Evolutionary conservation across 2,888 invertebrate genomes (phyloP).

Genomic region (Coecobrya sp.): DNA sequence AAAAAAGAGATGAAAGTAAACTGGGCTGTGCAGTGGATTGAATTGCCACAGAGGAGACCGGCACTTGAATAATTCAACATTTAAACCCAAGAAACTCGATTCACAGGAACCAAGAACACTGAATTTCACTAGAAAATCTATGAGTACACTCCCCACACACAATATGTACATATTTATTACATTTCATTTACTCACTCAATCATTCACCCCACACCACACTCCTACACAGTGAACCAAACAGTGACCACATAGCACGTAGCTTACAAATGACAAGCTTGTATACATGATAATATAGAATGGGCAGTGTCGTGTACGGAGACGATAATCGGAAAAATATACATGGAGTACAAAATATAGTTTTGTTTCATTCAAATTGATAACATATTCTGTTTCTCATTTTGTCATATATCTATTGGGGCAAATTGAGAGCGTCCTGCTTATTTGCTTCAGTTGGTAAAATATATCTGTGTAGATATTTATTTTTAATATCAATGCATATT

Average conservation of each 20-base stretch:
- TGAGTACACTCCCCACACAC: not conserved
- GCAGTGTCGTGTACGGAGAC: not conserved
- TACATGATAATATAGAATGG: not conserved
- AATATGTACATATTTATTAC: not conserved
- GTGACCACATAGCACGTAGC: not conserved
- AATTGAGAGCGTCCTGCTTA: too few relatives aligned
- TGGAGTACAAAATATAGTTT: not conserved
- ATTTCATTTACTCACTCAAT: not conserved
- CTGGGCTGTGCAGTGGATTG: not conserved
- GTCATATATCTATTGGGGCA: too few relatives aligned
- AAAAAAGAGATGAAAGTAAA: not conserved
- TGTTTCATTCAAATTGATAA: not conserved
- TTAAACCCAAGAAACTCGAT: slow-evolving; percentile 63
- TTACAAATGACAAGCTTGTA: not conserved
- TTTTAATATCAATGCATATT: too few relatives aligned
- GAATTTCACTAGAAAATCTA: not conserved
- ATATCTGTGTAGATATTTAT: too few relatives aligned
- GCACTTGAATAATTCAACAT: slow-evolving; percentile 74
- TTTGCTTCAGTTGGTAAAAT: too few relatives aligned
- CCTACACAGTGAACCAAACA: not conserved
- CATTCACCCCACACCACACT: not conserved
- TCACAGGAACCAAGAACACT: not conserved
- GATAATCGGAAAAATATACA: not conserved
- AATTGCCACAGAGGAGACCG: slow-evolving; percentile 53
- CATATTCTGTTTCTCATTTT: not conserved